A percentile compares a stretch with the other conserved stretches of the same genome.
These are phyloP conservation scores for Parascotia fuliginaria DNA, from an alignment of 2,888 invertebrate species.

Conservation along the genomic window DNA sequence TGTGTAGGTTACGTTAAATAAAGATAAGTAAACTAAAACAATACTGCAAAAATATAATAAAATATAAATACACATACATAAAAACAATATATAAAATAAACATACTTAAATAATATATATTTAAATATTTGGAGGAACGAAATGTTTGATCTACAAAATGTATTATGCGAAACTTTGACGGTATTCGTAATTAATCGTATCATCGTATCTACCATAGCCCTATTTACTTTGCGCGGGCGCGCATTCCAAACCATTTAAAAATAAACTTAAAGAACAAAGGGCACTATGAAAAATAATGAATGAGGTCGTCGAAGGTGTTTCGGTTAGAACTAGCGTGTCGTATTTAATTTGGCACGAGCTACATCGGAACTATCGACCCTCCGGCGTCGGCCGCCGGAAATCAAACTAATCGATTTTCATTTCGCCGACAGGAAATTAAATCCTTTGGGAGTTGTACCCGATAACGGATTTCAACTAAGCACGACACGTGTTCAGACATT, in stretches of 20 bases:
- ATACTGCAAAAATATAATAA: no score
- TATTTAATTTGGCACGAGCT: constrained; percentile 72
- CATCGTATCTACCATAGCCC: no score
- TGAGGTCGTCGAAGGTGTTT: constrained; percentile 41
- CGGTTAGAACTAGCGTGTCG: constrained; percentile 63
- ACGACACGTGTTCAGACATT: constrained; percentile 74
- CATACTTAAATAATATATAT: no score
- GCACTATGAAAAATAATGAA: constrained; percentile 35
- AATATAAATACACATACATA: no score
- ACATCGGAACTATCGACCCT: constrained; percentile 78
- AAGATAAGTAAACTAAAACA: no score
- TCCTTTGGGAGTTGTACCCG: constrained; percentile 82
- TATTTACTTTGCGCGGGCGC: not conserved
- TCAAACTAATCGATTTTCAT: constrained; percentile 86
- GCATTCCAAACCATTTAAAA: not conserved
- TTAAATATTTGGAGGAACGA: no score
- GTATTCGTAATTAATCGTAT: no score
- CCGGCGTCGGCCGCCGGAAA: constrained; percentile 75
- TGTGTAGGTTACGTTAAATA: no score
- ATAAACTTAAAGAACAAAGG: constrained; percentile 10
- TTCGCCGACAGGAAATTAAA: constrained; percentile 84
- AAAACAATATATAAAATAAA: no score
- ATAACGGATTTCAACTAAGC: constrained; percentile 81
- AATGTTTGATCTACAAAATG: no score
- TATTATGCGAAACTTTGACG: no score